Conservation (phyloP, 2,888 invertebrate genomes). For the Gerosis bhagava region DNA sequence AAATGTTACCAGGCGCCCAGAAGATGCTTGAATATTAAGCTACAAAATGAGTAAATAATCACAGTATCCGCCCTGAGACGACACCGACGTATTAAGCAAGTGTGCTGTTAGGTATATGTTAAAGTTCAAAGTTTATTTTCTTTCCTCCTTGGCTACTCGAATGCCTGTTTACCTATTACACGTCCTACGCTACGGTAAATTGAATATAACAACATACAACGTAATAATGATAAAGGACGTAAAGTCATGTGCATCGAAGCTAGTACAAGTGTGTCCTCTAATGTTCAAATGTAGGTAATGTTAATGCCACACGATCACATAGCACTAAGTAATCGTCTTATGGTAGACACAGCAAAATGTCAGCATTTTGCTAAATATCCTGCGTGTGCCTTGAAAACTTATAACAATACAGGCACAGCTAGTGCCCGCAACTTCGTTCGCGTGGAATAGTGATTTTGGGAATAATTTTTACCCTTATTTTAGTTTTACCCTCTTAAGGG, state of each 20-base stretch:
- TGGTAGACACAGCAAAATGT: conserved; percentile 52
- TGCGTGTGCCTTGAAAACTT: conserved; percentile 38
- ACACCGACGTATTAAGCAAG: conserved; percentile 40
- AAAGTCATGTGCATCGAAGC: conserved; percentile 16
- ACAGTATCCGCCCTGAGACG: conserved; percentile 33
- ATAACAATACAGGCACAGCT: conserved; percentile 21
- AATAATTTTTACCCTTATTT: too few species aligned
- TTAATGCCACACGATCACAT: conserved; percentile 54
- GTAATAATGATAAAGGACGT: conserved; percentile 28
- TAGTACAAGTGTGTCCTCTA: conserved; percentile 36
- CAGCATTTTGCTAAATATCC: conserved; percentile 54
- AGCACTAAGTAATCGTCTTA: conserved; percentile 49
- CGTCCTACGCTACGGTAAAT: conserved; percentile 23
- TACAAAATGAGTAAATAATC: conserved; percentile 37
- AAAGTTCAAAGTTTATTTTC: conserved; percentile 49
- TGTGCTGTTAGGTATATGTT: conserved; percentile 37
- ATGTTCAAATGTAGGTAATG: conserved; percentile 51
- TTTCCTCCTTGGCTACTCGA: conserved; percentile 22
- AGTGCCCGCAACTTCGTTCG: too few species aligned
- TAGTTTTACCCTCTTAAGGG: too few species aligned
- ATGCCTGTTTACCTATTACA: conserved; percentile 18
- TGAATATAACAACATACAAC: conserved; percentile 24
- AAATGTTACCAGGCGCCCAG: conserved; percentile 25
- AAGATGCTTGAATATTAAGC: conserved; percentile 19
- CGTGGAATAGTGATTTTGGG: too few species aligned